phyloP scores from a whole-genome alignment of 2,113 vertebrate genomes.

The Phaetusa simplex region DNA sequence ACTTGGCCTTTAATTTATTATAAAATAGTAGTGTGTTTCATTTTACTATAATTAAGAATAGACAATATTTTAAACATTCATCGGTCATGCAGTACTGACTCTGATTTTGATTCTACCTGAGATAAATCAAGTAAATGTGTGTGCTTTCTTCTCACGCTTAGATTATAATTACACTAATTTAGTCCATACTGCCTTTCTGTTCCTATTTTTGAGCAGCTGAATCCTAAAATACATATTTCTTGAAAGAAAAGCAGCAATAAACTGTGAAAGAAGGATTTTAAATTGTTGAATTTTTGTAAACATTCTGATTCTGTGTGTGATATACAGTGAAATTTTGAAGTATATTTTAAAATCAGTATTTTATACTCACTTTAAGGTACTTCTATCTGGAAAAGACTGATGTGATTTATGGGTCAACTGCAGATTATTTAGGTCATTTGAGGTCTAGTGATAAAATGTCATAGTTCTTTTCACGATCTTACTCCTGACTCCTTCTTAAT shows the following conservation, averaged over 20 bases:
- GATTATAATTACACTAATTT: not conserved
- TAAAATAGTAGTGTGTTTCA: not conserved
- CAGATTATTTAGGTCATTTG: not conserved
- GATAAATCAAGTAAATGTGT: not conserved
- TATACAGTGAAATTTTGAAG: not conserved
- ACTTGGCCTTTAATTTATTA: not conserved
- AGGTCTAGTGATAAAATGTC: not conserved
- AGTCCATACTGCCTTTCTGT: not conserved
- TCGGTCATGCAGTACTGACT: not conserved
- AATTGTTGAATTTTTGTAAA: not conserved
- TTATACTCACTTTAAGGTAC: not conserved
- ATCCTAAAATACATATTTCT: not conserved
- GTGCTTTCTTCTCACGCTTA: not conserved
- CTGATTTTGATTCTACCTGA: not conserved
- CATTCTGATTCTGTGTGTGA: not conserved
- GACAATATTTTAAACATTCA: not conserved
- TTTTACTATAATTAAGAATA: not conserved
- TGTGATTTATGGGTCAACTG: not conserved
- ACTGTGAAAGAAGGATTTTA: not conserved
- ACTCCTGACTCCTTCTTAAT: not conserved
- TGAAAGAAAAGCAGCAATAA: not conserved
- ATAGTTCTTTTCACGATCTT: not conserved
- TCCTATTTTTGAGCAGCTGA: not conserved
- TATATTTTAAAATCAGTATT: not conserved
- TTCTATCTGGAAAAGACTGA: not conserved